Base-by-base conservation (phyloP, 2,113 vertebrate genomes). In the Ochotona princeps region DNA sequence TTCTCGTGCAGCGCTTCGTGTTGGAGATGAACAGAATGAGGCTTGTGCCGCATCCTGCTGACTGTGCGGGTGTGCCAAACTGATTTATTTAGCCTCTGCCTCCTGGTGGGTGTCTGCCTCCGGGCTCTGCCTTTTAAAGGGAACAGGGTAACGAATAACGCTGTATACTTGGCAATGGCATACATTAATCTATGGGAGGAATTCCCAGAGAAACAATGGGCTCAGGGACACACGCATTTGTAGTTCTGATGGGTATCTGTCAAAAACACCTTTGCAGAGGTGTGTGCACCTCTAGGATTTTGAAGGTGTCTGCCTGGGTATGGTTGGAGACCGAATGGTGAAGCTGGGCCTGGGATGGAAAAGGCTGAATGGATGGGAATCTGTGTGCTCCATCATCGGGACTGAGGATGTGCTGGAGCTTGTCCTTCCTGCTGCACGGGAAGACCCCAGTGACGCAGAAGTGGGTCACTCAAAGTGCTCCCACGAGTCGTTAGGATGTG, bases 21-120 rank as follows among this genome's bases (percentile, higher is more conserved):
- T n/a, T 2, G 5, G 84, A 57, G 67, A 20, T 32, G 21, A 12
- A 11, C 15, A 11, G 32, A 8, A 18, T 0, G 0, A 4, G 0
- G 13, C 76, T 2, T 0, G 5, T 1, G 2, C 54, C 49, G 4
- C 17, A 1, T 6, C 30, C 0, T 0, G 66, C 66, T 9, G 49
- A n/a, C 8, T 4, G 2, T 21, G 57, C 0, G 30, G 61, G 9
- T 0, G 8, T 2, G 9, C 63, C 3, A 57, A 18, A 4, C 0
- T 8, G 6, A 9, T 23, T 5, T 2, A 1, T 13, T 7, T n/a
- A 2, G 47, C 3, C 61, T 32, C 51, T 61, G 15, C 92, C 38
- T 4, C 6, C 6, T 1, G 0, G 1, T 0, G 8, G 23, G 14
- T 61, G 0, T 5, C 61, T 23, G 7, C 18, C 54, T 60, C 76